Base-by-base conservation (phyloP, 2,797 vertebrate genomes). In the Micrastur ruficollis region DNA sequence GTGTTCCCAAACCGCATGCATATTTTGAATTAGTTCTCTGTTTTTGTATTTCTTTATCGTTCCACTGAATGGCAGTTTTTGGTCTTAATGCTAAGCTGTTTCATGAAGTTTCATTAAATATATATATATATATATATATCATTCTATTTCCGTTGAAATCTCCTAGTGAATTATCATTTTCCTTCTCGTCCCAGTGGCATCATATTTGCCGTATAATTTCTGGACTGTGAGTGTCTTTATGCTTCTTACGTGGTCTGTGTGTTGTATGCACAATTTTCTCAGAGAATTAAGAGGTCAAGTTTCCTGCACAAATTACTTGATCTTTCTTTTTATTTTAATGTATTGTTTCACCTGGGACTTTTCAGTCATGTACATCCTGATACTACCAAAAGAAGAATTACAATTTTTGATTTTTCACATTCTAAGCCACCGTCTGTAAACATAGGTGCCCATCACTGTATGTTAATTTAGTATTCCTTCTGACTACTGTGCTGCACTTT, bases 11-110 rank as follows among this genome's bases (percentile, higher is more conserved):
- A 86, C 50, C 32, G 50, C n/a, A 17, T 18, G 74, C 79, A 84
- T 90, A 93, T 96, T 70, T 95, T 94, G 88, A 95, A 96, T 94
- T 74, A 75, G 32, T 85, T 91, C 81, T 94, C 32, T 76, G 68
- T 52, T 93, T 93, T 88, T 91, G 11, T 79, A 95, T 85, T 86
- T 94, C 81, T 93, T 89, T 94, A 75, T 95, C 52, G 18, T 85
- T 88, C 62, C 95, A 79, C 63, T 88, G 86, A 90, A 94, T 72
- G 76, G 58, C 93, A 96, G 70, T 17, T 97, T 97, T 95, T 73
- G n/a, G 61, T 94, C 75, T 97, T 95, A 96, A 94, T 94, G 94
- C 87, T 38, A 26, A 81, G 42, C 55, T 52, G 21, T 74, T 96
- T 96, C 7, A 38, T 93, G 86, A 92, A 91, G 85, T 79, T 95